Evolutionary conservation across 2,888 invertebrate genomes (phyloP), one percentile per base, ranked within the genome.

Genomic region (Clitarchus hookeri): DNA sequence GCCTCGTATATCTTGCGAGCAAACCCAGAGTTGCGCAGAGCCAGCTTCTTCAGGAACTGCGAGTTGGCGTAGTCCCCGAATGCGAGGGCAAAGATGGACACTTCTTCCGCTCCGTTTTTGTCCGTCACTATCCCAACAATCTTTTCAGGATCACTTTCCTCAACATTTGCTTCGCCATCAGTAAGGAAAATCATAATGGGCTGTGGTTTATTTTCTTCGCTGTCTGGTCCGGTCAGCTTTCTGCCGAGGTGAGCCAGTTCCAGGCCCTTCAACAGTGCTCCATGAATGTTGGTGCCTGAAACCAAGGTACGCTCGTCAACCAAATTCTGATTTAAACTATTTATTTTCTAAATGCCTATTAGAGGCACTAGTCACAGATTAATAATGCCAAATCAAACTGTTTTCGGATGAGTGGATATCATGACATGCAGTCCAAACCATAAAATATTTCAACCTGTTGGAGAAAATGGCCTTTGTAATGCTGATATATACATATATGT

Each of bases 1-100:
- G 94, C 95, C 90, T 95, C 95, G 91, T 95, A 95, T 88, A 96
- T 95, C 90, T 94, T 94, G 3, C 95, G 92, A 89, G 94, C 93
- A 90, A 95, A 94, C 6, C 95, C 96, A 53, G 92, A 92, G 91
- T 95, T 95, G 87, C 94, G 93, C 27, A 94, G 91, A 0, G 95
- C 94, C 83, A 96, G 90, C 90, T 94, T 94, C 89, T 94, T 94
- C 27, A 96, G 91, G 90, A 96, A 95, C 44, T 92, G 91, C 88
- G 94, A 93, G 90, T 96, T 94, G 0, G 95, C 95, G 86, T 94
- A 94, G 86, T 93, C 93, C 1, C 96, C 96, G 89, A 96, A 95
- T 25, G 95, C 95, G 79, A 96, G 92, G 0, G 94, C 93, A 90
- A 94, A 95, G 86, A 96, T 93, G 8, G 94, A 91, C 36, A 93